Percentiles rank a stretch among this genome's conserved stretches.
These are phyloP conservation scores for Zygaena filipendulae DNA, from an alignment of 2,888 invertebrate genomes.

Conservation along the genomic window DNA sequence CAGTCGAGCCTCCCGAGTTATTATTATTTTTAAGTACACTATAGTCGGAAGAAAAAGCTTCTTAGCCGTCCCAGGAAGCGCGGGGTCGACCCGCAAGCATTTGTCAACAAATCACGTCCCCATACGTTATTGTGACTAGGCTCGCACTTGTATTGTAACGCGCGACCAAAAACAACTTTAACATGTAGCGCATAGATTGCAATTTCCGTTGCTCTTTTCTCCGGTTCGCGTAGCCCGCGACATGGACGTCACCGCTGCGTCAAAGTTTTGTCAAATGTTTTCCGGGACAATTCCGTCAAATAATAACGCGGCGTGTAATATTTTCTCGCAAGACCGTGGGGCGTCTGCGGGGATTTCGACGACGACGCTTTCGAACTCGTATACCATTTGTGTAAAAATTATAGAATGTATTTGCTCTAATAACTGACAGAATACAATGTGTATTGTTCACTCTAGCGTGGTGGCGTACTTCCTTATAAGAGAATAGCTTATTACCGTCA, in stretches of 20 bases:
- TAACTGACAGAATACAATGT: no score
- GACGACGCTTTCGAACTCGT: conserved; percentile 19
- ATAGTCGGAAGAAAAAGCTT: conserved; percentile 28
- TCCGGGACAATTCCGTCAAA: conserved; percentile 33
- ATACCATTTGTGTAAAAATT: no score
- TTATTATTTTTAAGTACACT: conserved; percentile 36
- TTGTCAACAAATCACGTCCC: conserved; percentile 49
- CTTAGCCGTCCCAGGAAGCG: conserved; percentile 20
- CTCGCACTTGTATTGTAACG: conserved; percentile 21
- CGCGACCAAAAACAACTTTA: conserved; percentile 25
- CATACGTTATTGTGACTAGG: conserved; percentile 30
- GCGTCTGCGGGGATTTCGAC: conserved; percentile 17
- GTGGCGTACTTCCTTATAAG: no score
- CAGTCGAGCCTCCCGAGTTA: conserved; percentile 19
- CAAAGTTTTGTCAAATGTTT: conserved; percentile 40
- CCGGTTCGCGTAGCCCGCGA: not conserved
- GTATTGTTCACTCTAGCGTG: no score
- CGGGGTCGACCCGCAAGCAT: conserved; percentile 30
- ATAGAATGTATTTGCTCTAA: no score
- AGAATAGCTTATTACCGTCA: no score
- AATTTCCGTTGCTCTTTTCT: not conserved
- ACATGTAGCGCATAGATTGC: no score
- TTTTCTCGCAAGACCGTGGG: conserved; percentile 26
- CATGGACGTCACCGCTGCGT: conserved; percentile 17
- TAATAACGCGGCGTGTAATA: conserved; percentile 39